phyloP scores from a whole-genome alignment of 2,113 vertebrate species.

The Carollia perspicillata region DNA sequence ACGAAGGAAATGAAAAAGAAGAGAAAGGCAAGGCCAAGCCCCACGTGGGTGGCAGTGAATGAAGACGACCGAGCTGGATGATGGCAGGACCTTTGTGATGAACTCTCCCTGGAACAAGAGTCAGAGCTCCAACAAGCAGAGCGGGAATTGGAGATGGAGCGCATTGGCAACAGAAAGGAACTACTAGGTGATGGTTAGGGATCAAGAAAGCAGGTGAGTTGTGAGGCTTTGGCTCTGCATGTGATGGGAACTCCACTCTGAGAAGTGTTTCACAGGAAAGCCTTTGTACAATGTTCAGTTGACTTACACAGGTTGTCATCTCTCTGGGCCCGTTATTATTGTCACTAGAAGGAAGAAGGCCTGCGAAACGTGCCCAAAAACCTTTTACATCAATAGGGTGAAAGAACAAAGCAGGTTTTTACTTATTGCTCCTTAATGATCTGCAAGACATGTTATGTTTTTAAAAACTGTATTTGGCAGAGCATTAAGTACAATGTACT shows the following conservation, averaged over 20 bases:
- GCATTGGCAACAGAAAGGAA: not conserved
- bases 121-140: not conserved
- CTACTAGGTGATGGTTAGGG: not conserved
- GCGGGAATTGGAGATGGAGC: not conserved
- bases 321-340: not conserved
- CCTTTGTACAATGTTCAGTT: rapidly evolving
- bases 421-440: not conserved
- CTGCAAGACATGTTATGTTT: not conserved
- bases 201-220: not conserved
- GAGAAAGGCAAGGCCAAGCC: conserved; percentile 69
- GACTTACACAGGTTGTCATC: not conserved
- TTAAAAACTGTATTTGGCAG: not conserved
- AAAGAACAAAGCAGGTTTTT: not conserved
- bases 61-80: not conserved
- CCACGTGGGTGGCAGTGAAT: not conserved
- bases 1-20: conserved; percentile 70
- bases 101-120: rapidly evolving
- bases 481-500: not conserved
- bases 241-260: not conserved
- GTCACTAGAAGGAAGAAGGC: not conserved
- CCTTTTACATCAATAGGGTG: rapidly evolving
- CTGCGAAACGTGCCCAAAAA: not conserved
- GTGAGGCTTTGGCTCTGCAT: not conserved
- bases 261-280: not conserved
- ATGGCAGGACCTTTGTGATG: not conserved